Evolutionary conservation across 2,888 invertebrate genomes (phyloP).

Genomic region (Petrolisthes manimaculis): DNA sequence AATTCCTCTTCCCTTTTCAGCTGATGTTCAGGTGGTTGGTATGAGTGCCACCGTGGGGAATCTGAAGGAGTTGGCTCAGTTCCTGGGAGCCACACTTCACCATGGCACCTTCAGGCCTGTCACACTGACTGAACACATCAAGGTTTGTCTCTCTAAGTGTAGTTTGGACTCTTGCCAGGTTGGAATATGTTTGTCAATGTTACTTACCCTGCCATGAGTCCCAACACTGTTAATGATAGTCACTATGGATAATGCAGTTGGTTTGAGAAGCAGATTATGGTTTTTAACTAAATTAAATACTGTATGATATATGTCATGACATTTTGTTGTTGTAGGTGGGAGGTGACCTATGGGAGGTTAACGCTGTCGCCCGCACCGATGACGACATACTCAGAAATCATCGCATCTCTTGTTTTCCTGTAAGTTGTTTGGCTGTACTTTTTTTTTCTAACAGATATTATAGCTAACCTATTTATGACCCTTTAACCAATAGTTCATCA

Average conservation of each 20-base stretch:
- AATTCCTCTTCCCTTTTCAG: constrained; percentile 70
- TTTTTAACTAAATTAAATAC: no score
- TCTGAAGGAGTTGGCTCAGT: constrained; percentile 82
- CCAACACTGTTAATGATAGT: neutral
- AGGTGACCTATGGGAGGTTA: constrained; percentile 37
- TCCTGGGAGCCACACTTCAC: constrained; percentile 85
- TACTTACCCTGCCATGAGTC: neutral
- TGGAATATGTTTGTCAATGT: neutral
- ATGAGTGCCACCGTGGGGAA: constrained; percentile 99
- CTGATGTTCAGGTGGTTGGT: constrained; percentile 86
- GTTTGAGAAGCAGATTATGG: no score
- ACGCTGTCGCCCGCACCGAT: constrained; percentile 41
- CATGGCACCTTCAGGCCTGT: constrained; percentile 90
- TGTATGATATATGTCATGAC: neutral
- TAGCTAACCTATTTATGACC: no score
- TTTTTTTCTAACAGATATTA: no score
- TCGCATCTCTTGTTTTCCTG: constrained; percentile 32
- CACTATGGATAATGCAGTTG: no score
- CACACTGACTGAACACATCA: constrained; percentile 77
- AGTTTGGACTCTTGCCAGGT: neutral
- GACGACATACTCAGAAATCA: constrained; percentile 46
- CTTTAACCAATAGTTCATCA: no score
- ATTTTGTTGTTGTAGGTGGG: constrained; percentile 19
- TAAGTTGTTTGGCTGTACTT: constrained; percentile 18
- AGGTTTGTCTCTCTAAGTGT: constrained; percentile 38